Base-by-base conservation (phyloP, 2,113 vertebrate genomes). In the Semnornis frantzii region DNA sequence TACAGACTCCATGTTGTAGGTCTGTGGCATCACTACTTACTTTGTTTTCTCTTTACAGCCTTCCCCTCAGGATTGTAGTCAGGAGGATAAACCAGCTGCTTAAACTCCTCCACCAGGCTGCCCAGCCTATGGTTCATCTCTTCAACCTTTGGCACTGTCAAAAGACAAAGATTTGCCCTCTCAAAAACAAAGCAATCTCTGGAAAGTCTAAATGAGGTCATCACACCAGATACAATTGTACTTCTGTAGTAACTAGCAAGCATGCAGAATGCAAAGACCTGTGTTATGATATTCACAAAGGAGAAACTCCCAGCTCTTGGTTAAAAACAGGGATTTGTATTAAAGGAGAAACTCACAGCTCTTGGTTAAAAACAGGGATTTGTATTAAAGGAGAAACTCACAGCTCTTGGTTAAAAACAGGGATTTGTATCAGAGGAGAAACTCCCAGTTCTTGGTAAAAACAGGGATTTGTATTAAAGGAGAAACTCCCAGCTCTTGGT, bases 1-100 rank as follows among this genome's bases (percentile, higher is more conserved):
- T 19, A 84, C 4, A 72, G 63, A 27, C 50, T 60, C 19, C 10
- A 19, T 3, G 2, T 14, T 52, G 52, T 6, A 10, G 16, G 23
- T 55, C 68, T 94, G 71, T 64, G 66, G 23, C 13, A 5, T 31
- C 18, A 44, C 12, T 48, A 63, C 91, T 94, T 44, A 98, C 98
- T 96, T 96, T 96, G 95, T 75, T 98, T 99, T 60, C 98, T 95
- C 92, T 99, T 99, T 65, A 91, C 31, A 65, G 55, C 62, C 93
- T 98, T 99, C 33, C 14, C 87, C 18, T 98, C 98, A 3, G 99
- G 98, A 96, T 97, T 98, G 89, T 99, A 99, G 92, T 92, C 95
- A 10, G 97, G 95, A 23, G 99, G 99, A 90, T 99, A 99, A 82
- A 99, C 99, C 66, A 99, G 96, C 72, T 99, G 98, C 96, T 98